A percentile compares a stretch with the other conserved stretches of the same genome.
These are phyloP conservation scores for Porites lobata DNA, from an alignment of 92 coral and sea anemone genomes.

Conservation along the genomic window DNA sequence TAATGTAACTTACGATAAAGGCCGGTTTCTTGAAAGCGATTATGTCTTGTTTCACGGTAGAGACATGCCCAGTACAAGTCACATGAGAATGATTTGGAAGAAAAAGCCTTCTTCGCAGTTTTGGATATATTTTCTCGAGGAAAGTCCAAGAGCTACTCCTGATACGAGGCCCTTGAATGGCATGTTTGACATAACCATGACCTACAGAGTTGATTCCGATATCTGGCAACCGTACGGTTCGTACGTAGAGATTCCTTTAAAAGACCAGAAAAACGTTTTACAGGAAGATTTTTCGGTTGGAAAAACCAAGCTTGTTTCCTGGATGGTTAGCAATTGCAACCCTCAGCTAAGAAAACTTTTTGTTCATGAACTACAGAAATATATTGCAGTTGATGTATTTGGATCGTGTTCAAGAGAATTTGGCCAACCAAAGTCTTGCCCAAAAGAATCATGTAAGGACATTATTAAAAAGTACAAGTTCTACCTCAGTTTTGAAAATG, in stretches of 20 bases:
- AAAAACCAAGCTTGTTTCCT: background rate
- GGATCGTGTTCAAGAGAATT: background rate
- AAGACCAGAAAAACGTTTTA: background rate
- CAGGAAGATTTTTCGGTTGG: background rate
- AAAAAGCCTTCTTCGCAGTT: background rate
- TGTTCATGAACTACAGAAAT: conserved; percentile 5
- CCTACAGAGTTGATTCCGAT: conserved; percentile 3
- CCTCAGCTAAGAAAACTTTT: background rate
- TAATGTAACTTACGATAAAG: background rate
- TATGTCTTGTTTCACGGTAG: background rate
- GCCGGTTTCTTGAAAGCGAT: background rate
- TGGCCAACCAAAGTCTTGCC: background rate
- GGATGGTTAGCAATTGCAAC: conserved; percentile 6
- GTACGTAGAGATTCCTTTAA: background rate
- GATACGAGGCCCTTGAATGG: background rate
- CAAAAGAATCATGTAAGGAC: background rate
- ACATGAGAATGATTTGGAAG: background rate
- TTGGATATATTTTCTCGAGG: background rate
- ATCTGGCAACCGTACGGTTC: background rate
- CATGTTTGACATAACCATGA: background rate
- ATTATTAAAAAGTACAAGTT: conserved; percentile 40
- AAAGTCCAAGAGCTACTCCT: background rate
- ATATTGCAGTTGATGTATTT: conserved; percentile 18
- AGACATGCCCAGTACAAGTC: background rate
- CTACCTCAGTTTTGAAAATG: conserved; percentile 64